A percentile compares a stretch with the other conserved stretches of the same genome.
phyloP scores from a whole-genome alignment of 2,113 vertebrate species.

The Dasyornis broadbenti region DNA sequence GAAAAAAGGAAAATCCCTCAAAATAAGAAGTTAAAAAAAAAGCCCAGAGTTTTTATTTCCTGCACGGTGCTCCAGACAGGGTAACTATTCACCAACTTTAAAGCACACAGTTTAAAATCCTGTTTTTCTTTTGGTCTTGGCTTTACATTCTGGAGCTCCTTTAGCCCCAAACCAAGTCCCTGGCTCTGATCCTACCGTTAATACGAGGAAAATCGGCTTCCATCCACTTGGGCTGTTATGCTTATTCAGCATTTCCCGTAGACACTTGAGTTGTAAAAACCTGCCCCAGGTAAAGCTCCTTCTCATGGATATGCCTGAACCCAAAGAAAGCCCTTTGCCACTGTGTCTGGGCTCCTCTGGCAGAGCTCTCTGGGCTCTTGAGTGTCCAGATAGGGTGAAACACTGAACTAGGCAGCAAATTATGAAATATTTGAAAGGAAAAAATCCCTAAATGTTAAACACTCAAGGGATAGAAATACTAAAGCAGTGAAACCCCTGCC shows the following conservation, averaged over 20 bases:
- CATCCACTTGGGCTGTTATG: not conserved
- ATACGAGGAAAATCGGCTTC: conserved; percentile 22
- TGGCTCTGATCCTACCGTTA: not conserved
- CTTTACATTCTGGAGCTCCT: conserved; percentile 33
- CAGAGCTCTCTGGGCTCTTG: not conserved
- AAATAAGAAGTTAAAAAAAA: not conserved
- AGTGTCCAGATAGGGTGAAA: not conserved
- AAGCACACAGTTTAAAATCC: conserved; percentile 30
- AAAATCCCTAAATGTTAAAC: not conserved
- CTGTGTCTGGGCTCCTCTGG: not conserved
- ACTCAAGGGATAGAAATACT: not conserved
- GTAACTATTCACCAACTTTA: conserved; percentile 43
- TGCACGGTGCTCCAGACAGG: not conserved
- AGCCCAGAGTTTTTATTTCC: not conserved
- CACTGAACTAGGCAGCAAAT: not conserved
- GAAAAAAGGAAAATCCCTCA: not conserved
- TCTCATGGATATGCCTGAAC: not conserved
- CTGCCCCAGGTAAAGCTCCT: conserved; percentile 35
- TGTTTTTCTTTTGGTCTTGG: conserved; percentile 34
- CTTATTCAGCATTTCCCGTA: conserved; percentile 47
- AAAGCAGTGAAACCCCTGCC: not conserved
- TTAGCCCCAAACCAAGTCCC: conserved; percentile 30
- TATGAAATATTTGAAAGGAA: not conserved
- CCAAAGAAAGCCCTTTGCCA: not conserved
- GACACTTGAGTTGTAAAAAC: not conserved